phyloP scores from a whole-genome alignment of 2,888 invertebrate species.

The Amphiduros pacificus region DNA sequence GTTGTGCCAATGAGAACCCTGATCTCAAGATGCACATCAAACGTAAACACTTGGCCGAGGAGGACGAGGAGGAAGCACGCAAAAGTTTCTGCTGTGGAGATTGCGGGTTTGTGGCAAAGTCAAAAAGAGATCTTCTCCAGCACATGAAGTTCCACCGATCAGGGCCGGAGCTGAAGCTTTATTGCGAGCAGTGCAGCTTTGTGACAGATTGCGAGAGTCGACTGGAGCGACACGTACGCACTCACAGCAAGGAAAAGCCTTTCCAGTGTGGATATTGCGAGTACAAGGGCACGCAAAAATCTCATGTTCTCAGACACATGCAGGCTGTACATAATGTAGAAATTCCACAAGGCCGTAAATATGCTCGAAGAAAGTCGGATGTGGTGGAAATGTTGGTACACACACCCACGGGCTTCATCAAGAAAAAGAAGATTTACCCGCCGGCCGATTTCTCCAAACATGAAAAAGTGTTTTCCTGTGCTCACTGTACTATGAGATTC shows the following conservation, averaged over 20 bases:
- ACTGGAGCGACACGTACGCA: conserved; percentile 48
- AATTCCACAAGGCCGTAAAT: conserved; percentile 9
- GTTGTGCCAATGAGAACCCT: conserved; percentile 52
- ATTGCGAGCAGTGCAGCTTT: conserved; percentile 54
- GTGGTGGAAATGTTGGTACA: neutral
- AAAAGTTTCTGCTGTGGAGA: conserved; percentile 41
- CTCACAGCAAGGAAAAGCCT: conserved; percentile 51
- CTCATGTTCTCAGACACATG: conserved; percentile 42
- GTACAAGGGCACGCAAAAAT: conserved; percentile 52
- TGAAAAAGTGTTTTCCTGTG: conserved; percentile 55
- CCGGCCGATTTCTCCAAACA: conserved; percentile 9
- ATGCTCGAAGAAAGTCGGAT: neutral
- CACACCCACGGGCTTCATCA: neutral
- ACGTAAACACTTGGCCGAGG: conserved; percentile 37
- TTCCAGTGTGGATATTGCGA: conserved; percentile 51
- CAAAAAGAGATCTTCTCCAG: conserved; percentile 50
- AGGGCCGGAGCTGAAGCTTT: conserved; percentile 54
- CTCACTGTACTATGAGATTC: conserved; percentile 56
- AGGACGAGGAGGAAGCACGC: conserved; percentile 25
- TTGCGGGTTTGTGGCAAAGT: conserved; percentile 44
- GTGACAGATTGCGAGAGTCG: conserved; percentile 56
- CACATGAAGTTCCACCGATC: conserved; percentile 54
- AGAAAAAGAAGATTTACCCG: conserved; percentile 1
- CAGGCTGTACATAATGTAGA: conserved; percentile 48
- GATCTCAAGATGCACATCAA: conserved; percentile 53